Conservation (phyloP, 2,797 vertebrate species). For the Mycteria americana region DNA sequence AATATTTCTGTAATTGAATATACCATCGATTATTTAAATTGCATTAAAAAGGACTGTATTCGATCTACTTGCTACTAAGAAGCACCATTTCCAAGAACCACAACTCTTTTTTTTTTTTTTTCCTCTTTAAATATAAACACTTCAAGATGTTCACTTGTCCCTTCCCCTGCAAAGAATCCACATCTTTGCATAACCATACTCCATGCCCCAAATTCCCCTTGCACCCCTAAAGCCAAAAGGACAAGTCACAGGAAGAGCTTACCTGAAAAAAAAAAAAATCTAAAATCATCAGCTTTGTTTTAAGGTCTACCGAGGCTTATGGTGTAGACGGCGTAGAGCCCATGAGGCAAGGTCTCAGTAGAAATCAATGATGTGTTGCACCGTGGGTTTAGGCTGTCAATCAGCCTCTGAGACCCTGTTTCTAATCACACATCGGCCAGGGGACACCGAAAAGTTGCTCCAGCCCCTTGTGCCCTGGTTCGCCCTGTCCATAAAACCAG, state of each 20-base stretch:
- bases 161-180: neutral
- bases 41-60: neutral
- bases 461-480: neutral
- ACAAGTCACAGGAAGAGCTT: neutral
- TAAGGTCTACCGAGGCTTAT: neutral
- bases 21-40: slow-evolving; percentile 21
- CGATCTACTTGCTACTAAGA: neutral
- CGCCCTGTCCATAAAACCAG: neutral
- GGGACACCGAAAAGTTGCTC: neutral
- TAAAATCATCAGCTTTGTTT: neutral
- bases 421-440: neutral
- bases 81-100: neutral
- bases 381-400: fast-evolving
- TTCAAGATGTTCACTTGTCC: neutral
- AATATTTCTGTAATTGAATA: slow-evolving; percentile 33
- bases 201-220: neutral
- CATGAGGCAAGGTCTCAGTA: neutral
- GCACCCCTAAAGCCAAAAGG: neutral
- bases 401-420: neutral
- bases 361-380: neutral
- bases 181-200: neutral
- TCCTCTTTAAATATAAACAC: neutral
- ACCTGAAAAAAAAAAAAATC: neutral
- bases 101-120: neutral
- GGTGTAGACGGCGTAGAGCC: neutral